Percentiles rank a stretch among this genome's conserved stretches.
Evolutionary conservation across 2,113 vertebrate species (phyloP).

Genomic region (Corythornis madagascariensis): DNA sequence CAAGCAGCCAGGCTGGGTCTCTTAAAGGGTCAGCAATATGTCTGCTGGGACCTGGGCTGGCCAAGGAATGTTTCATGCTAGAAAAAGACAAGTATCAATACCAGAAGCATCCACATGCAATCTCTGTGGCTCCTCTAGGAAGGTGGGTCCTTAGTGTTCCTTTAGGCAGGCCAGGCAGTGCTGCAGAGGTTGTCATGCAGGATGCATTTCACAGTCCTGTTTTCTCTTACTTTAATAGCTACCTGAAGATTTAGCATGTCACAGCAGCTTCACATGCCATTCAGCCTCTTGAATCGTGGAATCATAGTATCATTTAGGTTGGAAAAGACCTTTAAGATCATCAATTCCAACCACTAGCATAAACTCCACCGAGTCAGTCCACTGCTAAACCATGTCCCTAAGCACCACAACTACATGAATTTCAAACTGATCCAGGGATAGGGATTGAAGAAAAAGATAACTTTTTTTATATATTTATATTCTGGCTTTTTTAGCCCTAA

Average conservation of each 20-base stretch:
- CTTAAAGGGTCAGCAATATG: not conserved
- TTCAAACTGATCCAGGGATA: too few relatives aligned
- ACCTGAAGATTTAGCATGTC: not conserved
- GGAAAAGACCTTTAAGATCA: too few relatives aligned
- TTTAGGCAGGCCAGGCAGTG: not conserved
- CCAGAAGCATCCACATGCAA: fast-evolving
- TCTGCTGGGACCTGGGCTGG: fast-evolving
- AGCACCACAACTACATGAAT: too few relatives aligned
- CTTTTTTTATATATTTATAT: not conserved
- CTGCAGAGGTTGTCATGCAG: not conserved
- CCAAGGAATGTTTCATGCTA: fast-evolving
- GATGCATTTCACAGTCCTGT: not conserved
- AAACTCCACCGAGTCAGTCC: too few relatives aligned
- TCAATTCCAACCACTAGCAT: too few relatives aligned
- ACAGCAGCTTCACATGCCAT: fast-evolving
- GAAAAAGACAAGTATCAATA: too few relatives aligned
- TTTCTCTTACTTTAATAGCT: not conserved
- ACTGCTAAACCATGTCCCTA: too few relatives aligned
- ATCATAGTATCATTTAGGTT: too few relatives aligned
- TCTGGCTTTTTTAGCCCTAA: not conserved
- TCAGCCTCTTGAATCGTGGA: not conserved
- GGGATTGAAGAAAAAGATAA: not conserved
- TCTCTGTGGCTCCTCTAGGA: not conserved
- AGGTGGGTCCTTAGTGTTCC: not conserved
- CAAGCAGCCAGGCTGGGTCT: not conserved